These are phyloP conservation scores for Parapsyche elsis DNA, from an alignment of 1,140 invertebrate species.

Conservation along the genomic window DNA sequence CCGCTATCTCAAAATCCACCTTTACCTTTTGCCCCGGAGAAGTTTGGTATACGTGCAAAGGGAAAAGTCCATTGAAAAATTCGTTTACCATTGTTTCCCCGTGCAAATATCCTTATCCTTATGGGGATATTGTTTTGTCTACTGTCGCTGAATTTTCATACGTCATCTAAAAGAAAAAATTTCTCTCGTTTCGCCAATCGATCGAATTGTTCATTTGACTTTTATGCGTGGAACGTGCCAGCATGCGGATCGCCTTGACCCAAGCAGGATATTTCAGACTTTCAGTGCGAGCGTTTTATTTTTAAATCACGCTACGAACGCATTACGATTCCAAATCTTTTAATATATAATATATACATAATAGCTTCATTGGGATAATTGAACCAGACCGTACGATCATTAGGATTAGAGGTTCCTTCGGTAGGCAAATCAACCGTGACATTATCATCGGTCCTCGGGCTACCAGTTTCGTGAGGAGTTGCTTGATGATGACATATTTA, in stretches of 20 bases:
- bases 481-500: slow-evolving; percentile 55
- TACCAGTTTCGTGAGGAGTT: neutral
- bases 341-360: neutral
- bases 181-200: neutral
- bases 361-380: neutral
- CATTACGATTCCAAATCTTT: neutral
- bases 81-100: too few relatives aligned
- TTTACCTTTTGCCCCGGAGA: too few relatives aligned
- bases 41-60: too few relatives aligned
- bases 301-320: neutral
- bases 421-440: slow-evolving; percentile 44
- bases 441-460: slow-evolving; percentile 38
- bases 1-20: too few relatives aligned
- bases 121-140: too few relatives aligned
- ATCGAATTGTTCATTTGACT: neutral
- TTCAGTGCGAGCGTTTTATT: neutral
- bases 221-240: slow-evolving; percentile 51
- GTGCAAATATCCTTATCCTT: too few relatives aligned
- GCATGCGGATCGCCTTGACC: slow-evolving; percentile 51
- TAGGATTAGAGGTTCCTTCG: neutral
- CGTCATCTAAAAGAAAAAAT: neutral
- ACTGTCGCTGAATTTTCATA: too few relatives aligned
- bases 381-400: neutral
- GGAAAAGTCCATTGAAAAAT: too few relatives aligned
- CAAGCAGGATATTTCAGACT: slow-evolving; percentile 1